A percentile compares a stretch with the other conserved stretches of the same genome.
phyloP scores from a whole-genome alignment of 2,888 invertebrate species.

The Molorchus minor region DNA sequence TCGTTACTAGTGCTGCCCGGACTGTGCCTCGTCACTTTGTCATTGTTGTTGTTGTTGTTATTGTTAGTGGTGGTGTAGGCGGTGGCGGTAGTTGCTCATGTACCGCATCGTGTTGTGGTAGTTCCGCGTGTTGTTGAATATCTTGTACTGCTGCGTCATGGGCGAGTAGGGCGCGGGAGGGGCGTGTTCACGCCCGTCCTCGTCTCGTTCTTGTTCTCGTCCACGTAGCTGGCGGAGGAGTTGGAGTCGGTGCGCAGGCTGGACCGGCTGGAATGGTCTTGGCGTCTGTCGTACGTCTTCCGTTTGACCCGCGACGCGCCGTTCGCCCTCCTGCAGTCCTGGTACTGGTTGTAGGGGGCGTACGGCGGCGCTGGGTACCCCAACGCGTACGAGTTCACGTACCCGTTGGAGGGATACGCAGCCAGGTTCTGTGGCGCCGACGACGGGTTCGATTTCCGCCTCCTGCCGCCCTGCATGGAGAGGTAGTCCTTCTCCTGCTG shows the following conservation, averaged over 20 bases:
- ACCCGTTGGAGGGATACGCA: constrained; percentile 30
- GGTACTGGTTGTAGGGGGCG: constrained; percentile 17
- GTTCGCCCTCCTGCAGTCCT: constrained; percentile 31
- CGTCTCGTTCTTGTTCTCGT: constrained; percentile 41
- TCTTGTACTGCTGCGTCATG: constrained; percentile 37
- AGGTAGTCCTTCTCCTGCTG: constrained; percentile 59
- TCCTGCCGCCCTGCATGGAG: constrained; percentile 60
- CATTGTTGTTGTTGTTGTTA: constrained; percentile 29
- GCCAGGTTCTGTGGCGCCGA: constrained; percentile 13
- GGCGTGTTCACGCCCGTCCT: constrained; percentile 40
- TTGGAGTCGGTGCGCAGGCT: constrained; percentile 54
- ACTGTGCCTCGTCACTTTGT: background rate
- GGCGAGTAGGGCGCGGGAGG: constrained; percentile 48
- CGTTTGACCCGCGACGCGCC: constrained; percentile 27
- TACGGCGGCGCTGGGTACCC: constrained; percentile 21
- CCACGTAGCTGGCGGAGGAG: constrained; percentile 52
- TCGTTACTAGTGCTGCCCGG: background rate
- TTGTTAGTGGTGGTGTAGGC: constrained; percentile 37
- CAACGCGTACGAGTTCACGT: constrained; percentile 13
- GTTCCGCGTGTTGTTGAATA: constrained; percentile 28
- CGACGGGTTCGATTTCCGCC: constrained; percentile 43
- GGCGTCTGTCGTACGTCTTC: constrained; percentile 27
- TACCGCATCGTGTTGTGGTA: constrained; percentile 20
- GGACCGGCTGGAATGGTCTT: constrained; percentile 48
- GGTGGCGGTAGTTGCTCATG: constrained; percentile 19